Evolutionary conservation across 2,113 vertebrate genomes (phyloP).

Genomic region (Cyprichromis sp.): DNA sequence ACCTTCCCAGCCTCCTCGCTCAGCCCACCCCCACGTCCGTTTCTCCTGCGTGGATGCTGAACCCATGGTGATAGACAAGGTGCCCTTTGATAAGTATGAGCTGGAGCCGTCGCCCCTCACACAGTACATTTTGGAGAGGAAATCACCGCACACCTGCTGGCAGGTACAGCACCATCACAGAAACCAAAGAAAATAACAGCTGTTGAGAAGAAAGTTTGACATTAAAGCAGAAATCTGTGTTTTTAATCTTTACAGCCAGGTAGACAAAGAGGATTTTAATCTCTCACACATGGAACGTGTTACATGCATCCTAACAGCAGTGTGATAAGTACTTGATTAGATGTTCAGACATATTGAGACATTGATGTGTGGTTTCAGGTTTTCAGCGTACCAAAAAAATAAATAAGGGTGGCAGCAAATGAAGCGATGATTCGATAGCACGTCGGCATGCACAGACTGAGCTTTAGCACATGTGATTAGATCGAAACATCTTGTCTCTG

Average conservation of each 20-base stretch:
- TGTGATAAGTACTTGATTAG: background rate
- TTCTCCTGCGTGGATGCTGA: conserved; percentile 94
- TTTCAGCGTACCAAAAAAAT: background rate
- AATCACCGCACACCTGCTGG: conserved; percentile 96
- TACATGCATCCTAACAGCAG: background rate
- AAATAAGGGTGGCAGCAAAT: background rate
- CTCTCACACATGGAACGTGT: background rate
- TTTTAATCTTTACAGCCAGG: background rate
- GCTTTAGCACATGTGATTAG: background rate
- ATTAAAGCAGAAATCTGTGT: background rate
- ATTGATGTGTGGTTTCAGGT: background rate
- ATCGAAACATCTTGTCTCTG: background rate
- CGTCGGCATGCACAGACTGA: background rate
- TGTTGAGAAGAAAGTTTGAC: background rate
- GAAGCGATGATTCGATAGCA: background rate
- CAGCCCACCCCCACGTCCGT: conserved; percentile 88
- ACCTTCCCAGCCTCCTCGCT: conserved; percentile 82
- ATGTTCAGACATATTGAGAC: background rate
- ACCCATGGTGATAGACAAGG: conserved; percentile 98
- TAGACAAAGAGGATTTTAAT: background rate
- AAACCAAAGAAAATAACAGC: background rate
- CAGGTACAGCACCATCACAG: conserved; percentile 74
- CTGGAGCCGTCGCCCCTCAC: conserved; percentile 96
- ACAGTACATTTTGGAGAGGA: conserved; percentile 94
- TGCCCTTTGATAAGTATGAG: conserved; percentile 98